These are phyloP conservation scores for Delichon dasypus DNA, from an alignment of 2,797 vertebrate species.

Conservation along the genomic window DNA sequence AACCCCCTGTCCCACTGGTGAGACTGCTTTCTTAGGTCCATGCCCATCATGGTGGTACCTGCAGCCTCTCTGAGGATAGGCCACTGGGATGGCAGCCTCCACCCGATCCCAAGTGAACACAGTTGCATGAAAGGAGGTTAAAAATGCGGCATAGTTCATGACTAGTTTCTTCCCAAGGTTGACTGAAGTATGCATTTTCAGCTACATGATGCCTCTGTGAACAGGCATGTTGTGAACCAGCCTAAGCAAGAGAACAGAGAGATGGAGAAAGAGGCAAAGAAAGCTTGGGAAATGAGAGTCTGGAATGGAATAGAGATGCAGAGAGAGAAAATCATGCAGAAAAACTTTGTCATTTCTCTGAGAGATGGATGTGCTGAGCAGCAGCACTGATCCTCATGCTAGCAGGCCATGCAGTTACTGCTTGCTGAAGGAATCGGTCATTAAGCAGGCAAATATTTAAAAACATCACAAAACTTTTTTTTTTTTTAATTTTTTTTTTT, in stretches of 20 bases:
- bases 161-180: background rate
- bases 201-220: background rate
- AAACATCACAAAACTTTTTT: background rate
- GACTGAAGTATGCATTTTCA: background rate
- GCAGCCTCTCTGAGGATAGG: background rate
- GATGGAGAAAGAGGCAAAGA: background rate
- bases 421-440: background rate
- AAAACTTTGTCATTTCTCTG: background rate
- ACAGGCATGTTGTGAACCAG: background rate
- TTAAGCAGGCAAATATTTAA: background rate
- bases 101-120: background rate
- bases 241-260: background rate
- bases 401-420: background rate
- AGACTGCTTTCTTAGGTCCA: background rate
- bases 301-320: background rate
- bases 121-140: background rate
- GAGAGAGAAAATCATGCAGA: background rate
- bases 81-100: background rate
- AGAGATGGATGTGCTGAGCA: background rate
- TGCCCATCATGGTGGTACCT: background rate
- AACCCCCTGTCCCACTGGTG: background rate
- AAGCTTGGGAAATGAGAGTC: background rate
- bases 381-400: background rate
- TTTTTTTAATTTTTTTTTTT: background rate
- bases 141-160: background rate